Base-by-base conservation (phyloP, 2,888 invertebrate genomes). In the Drosophila neonasuta region DNA sequence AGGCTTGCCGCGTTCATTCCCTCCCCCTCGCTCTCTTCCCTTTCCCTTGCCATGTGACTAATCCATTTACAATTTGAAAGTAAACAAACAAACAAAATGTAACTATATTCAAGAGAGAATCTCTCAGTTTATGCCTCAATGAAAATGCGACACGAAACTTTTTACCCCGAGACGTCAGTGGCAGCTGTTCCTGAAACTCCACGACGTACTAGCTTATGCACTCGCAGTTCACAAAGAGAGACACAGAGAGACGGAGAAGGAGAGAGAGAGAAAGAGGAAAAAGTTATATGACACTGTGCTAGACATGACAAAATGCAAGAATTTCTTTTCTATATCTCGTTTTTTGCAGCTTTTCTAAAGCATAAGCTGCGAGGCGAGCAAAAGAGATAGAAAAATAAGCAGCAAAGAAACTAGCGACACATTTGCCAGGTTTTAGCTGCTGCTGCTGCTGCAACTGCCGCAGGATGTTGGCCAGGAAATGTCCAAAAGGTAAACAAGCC, bases 11-110 rank as follows among this genome's bases (percentile, higher is more conserved):
- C 72, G 70, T 60, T 46, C 48, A 9, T 46, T 36, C 24, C 51
- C 15, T 39, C 29, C 24, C 24, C 32, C 29, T 30, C 13, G 10
- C 46, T 17, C 6, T 5, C 56, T n/a, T 7, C 45, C 6, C 24
- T 10, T 3, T 13, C 36, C 20, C 20, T 20, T 20, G 7, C 74
- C 61, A 71, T 68, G 69, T 60, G 81, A 81, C 84, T 81, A 81
- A 81, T 81, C 80, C 80, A 81, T 81, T 81, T 81, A 81, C 85
- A 84, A 81, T 81, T 81, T 84, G 52, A 81, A 84, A 81, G 85
- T 84, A 81, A 84, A 84, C 80, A 81, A 80, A 80, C 84, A 81
- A 81, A 84, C 80, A 78, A 80, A 78, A 77, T 75, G 60, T 48
- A 46, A 48, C 55, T 73, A 60, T 62, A 30, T 50, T 59, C 36